A percentile compares a stretch with the other conserved stretches of the same genome.
phyloP scores from a whole-genome alignment of 2,797 vertebrate genomes.

The Triplophysa bombifrons region DNA sequence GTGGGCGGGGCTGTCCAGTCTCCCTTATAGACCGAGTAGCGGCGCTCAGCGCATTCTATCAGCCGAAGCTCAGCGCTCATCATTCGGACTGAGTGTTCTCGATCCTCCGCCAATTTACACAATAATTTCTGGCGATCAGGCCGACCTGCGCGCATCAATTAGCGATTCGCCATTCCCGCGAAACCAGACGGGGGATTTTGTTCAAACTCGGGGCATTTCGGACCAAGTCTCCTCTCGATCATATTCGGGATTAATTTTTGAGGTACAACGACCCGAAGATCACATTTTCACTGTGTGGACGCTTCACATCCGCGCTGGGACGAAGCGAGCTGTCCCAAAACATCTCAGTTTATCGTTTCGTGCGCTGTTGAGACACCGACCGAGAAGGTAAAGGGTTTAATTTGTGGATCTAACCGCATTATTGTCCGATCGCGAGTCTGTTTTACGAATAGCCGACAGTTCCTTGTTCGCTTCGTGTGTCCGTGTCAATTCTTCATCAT shows the following conservation, averaged over 20 bases:
- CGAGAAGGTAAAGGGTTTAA: conserved; percentile 7
- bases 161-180: conserved; percentile 8
- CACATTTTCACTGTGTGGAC: conserved; percentile 24
- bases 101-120: conserved; percentile 32
- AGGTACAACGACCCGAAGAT: conserved; percentile 43
- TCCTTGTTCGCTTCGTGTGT: conserved; percentile 6
- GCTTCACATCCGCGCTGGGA: conserved; percentile 18
- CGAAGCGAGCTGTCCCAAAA: conserved; percentile 1
- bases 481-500: conserved; percentile 22
- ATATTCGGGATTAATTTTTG: conserved; percentile 50
- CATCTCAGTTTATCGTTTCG: conserved; percentile 2
- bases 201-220: conserved; percentile 9
- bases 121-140: conserved; percentile 7
- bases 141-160: background rate
- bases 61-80: conserved; percentile 36
- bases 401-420: background rate
- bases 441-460: background rate
- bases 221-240: conserved; percentile 9
- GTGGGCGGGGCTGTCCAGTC: conserved; percentile 53
- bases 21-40: conserved; percentile 50
- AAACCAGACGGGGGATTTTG: background rate
- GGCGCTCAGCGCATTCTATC: conserved; percentile 47
- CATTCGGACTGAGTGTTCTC: conserved; percentile 28
- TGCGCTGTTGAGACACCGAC: conserved; percentile 9
- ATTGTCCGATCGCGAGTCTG: background rate